A percentile compares a stretch with the other conserved stretches of the same genome.
These are phyloP conservation scores for Xanthia togata DNA, from an alignment of 2,888 invertebrate species.

Conservation along the genomic window DNA sequence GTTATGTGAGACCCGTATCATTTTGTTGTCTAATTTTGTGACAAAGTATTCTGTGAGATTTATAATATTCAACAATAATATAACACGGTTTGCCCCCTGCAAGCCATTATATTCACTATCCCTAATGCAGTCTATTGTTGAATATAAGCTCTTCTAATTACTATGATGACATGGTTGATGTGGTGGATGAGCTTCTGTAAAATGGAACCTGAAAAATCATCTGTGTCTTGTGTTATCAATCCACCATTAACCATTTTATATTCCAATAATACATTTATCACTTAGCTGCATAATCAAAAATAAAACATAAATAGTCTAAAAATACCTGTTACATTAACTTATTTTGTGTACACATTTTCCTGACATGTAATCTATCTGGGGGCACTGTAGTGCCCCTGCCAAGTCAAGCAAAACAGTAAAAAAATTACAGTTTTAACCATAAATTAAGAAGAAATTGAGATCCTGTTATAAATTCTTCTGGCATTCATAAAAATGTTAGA, in stretches of 20 bases:
- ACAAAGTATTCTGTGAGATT: not conserved
- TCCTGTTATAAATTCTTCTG: not conserved
- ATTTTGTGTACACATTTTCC: slow-evolving; percentile 1
- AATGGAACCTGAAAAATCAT: not conserved
- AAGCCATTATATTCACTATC: not conserved
- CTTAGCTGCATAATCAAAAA: not conserved
- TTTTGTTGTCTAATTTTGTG: not conserved
- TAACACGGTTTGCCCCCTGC: not conserved
- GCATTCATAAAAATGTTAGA: not conserved
- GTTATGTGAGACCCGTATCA: not conserved
- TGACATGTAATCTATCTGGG: not conserved
- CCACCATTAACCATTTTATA: not conserved
- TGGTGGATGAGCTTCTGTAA: not conserved
- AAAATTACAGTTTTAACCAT: slow-evolving; percentile 4
- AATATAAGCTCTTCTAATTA: not conserved
- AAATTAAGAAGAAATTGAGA: not conserved
- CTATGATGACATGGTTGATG: not conserved
- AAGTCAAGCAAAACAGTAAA: not conserved
- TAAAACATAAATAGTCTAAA: not conserved
- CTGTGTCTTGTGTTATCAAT: not conserved
- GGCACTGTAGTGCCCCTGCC: no score
- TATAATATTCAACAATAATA: not conserved
- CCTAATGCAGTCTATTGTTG: not conserved
- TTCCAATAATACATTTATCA: not conserved
- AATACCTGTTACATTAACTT: not conserved